Percentiles rank a stretch among this genome's conserved stretches.
phyloP scores from a whole-genome alignment of 1,140 invertebrate genomes.

The Macrobrachium rosenbergii region DNA sequence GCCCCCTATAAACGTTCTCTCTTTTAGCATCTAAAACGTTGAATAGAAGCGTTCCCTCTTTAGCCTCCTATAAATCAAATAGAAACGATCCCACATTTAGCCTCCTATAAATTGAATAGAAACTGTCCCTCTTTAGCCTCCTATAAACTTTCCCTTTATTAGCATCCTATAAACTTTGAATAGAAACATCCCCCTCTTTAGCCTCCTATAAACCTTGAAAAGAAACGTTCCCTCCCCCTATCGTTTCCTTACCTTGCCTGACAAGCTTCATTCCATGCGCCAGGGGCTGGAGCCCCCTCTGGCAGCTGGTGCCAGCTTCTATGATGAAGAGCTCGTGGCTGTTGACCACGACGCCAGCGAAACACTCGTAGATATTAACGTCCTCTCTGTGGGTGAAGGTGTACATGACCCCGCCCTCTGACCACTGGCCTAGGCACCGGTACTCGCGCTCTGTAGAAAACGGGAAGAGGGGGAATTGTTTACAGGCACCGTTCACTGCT shows the following conservation, averaged over 20 bases:
- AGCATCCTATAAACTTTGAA: not conserved
- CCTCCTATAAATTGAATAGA: no score
- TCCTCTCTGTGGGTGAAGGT: slow-evolving; percentile 80
- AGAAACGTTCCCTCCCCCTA: not conserved
- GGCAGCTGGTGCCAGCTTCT: slow-evolving; percentile 80
- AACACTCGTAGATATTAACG: slow-evolving; percentile 79
- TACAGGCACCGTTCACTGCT: not conserved
- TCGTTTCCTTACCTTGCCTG: slow-evolving; percentile 57
- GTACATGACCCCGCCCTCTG: slow-evolving; percentile 78
- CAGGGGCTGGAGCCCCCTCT: slow-evolving; percentile 76
- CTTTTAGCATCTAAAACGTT: no score
- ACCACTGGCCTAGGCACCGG: slow-evolving; percentile 80
- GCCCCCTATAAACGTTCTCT: no score
- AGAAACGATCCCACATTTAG: no score
- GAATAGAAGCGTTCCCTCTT: no score
- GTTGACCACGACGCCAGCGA: slow-evolving; percentile 78
- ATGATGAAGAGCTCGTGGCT: slow-evolving; percentile 77
- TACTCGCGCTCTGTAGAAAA: slow-evolving; percentile 77
- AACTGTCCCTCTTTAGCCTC: no score
- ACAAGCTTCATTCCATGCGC: slow-evolving; percentile 76
- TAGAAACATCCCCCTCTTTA: not conserved
- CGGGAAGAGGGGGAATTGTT: not conserved
- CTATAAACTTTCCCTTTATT: no score
- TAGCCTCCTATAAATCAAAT: no score
- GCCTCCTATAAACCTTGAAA: not conserved